Conservation (phyloP, 2,888 invertebrate genomes). For the Callyntrura sp. region DNA sequence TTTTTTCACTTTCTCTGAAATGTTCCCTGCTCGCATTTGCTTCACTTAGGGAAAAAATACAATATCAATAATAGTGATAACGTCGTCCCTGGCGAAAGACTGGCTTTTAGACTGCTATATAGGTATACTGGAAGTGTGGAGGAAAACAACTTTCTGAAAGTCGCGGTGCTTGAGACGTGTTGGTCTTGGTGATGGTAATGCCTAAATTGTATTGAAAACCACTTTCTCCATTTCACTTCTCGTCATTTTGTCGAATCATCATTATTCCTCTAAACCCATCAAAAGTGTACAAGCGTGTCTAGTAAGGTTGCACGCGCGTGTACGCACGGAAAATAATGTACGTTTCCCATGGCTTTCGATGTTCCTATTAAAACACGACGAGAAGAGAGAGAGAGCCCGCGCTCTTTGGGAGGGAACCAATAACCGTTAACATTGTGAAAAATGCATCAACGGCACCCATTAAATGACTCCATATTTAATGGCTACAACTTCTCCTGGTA, state of each 20-base stretch:
- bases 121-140: not conserved
- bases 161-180: not conserved
- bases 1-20: slow-evolving; percentile 7
- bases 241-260: slow-evolving; percentile 74
- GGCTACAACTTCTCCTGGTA: slow-evolving; percentile 48
- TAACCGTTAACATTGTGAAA: slow-evolving; percentile 74
- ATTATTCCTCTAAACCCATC: slow-evolving; percentile 66
- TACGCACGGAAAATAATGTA: not conserved
- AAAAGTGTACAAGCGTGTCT: not conserved
- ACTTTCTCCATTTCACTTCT: slow-evolving; percentile 67
- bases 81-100: not conserved
- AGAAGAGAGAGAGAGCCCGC: slow-evolving; percentile 30
- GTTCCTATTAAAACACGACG: slow-evolving; percentile 56
- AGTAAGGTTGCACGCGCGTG: not conserved
- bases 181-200: not conserved
- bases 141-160: slow-evolving; percentile 4
- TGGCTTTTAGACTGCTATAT: not conserved
- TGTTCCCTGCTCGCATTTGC: not conserved
- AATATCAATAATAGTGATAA: slow-evolving; percentile 48
- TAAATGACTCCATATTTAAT: slow-evolving; percentile 73
- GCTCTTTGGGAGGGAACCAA: slow-evolving; percentile 63
- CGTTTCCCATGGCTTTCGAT: not conserved
- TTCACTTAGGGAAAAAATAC: slow-evolving; percentile 29
- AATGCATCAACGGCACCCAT: slow-evolving; percentile 76
- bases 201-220: slow-evolving; percentile 62